Evolutionary conservation across 1,140 invertebrate genomes (phyloP).

Genomic region (Mylabris phalerata): DNA sequence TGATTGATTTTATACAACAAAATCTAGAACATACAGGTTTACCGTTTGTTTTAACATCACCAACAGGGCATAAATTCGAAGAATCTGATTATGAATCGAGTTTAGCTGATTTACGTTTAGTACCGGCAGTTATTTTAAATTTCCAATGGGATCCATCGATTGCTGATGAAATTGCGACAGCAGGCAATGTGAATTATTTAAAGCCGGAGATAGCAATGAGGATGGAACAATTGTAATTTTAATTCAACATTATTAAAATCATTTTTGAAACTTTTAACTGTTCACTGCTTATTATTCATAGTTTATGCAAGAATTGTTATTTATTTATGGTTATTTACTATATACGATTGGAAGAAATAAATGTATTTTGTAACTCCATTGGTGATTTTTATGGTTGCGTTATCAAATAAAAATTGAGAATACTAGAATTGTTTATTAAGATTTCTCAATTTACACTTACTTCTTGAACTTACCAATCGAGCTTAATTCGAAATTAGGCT

Average conservation of each 20-base stretch:
- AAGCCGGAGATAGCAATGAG: conserved; percentile 68
- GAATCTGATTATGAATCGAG: conserved; percentile 58
- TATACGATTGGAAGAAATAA: conserved; percentile 11
- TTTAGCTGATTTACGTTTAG: conserved; percentile 61
- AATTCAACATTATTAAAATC: conserved; percentile 1
- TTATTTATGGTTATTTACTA: not conserved
- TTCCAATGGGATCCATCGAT: conserved; percentile 55
- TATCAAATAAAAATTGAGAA: not conserved
- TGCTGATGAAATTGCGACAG: conserved; percentile 45
- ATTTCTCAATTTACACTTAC: not conserved
- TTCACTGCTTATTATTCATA: not conserved
- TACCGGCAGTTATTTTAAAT: conserved; percentile 66
- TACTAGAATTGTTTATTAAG: not conserved
- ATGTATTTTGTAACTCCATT: conserved; percentile 21
- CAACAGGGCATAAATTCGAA: conserved; percentile 56
- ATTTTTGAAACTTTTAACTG: not conserved
- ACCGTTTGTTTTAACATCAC: conserved; percentile 57
- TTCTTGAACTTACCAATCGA: not conserved
- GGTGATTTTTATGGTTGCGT: conserved; percentile 5
- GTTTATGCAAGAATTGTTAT: not conserved
- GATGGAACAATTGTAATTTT: conserved; percentile 52
- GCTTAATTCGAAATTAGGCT: too few species aligned
- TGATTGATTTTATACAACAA: conserved; percentile 67
- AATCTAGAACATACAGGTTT: conserved; percentile 57
- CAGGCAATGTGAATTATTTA: conserved; percentile 53